Conservation (phyloP, 1,140 invertebrate species). For the Microplitis mediator region DNA sequence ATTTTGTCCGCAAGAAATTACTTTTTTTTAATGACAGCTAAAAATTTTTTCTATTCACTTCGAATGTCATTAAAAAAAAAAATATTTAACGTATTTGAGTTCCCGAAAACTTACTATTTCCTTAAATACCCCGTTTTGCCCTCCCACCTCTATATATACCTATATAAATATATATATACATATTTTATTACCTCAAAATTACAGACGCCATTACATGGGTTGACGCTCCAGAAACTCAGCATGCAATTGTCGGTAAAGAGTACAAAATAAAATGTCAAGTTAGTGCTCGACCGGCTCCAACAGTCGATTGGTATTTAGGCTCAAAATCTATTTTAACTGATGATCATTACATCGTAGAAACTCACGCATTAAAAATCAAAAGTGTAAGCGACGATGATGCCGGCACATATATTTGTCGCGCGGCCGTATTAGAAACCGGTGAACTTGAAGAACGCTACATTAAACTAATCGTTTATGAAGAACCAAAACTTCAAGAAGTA, state of each 20-base stretch:
- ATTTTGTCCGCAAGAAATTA: too few species aligned
- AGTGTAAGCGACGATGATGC: slow-evolving; percentile 82
- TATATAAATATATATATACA: slow-evolving; percentile 17
- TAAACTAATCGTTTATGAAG: slow-evolving; percentile 79
- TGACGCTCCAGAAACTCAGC: slow-evolving; percentile 84
- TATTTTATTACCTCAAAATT: slow-evolving; percentile 43
- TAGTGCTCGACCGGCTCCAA: slow-evolving; percentile 80
- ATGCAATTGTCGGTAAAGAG: slow-evolving; percentile 76
- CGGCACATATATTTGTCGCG: slow-evolving; percentile 83
- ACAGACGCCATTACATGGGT: slow-evolving; percentile 83
- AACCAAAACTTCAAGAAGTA: slow-evolving; percentile 72
- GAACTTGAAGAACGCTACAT: slow-evolving; percentile 77
- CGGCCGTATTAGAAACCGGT: slow-evolving; percentile 79
- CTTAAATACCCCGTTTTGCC: too few species aligned
- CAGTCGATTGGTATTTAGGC: slow-evolving; percentile 83
- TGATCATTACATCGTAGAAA: slow-evolving; percentile 75
- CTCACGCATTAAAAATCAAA: slow-evolving; percentile 78
- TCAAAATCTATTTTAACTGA: slow-evolving; percentile 69
- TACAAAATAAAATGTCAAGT: slow-evolving; percentile 85
- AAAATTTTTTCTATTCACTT: too few species aligned
- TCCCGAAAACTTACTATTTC: too few species aligned
- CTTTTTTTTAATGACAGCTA: too few species aligned
- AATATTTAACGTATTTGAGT: too few species aligned
- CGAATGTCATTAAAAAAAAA: too few species aligned
- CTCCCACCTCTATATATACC: too few species aligned